These are phyloP conservation scores for Strongylocentrotus purpuratus DNA, from an alignment of 35 echinoderm and acorn worm species.

Conservation along the genomic window DNA sequence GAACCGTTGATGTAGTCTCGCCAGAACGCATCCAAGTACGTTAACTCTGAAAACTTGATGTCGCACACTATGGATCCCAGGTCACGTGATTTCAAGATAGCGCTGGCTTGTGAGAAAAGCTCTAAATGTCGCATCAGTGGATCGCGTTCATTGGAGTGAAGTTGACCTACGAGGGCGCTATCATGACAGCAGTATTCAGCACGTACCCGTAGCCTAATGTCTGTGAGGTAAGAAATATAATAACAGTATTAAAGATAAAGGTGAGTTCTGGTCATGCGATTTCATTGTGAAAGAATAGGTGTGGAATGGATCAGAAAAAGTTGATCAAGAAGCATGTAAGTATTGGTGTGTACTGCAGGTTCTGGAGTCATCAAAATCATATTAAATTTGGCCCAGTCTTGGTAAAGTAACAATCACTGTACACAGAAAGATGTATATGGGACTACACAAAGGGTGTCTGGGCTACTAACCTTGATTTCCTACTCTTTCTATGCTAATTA, in stretches of 20 bases:
- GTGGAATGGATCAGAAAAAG: no score
- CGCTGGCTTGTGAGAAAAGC: conserved; percentile 57
- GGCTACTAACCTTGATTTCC: no score
- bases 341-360: no score
- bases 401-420: no score
- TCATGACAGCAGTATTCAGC: conserved; percentile 64
- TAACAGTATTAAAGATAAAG: neutral
- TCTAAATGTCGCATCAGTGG: conserved; percentile 47
- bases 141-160: conserved; percentile 50
- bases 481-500: no score
- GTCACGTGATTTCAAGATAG: conserved; percentile 55
- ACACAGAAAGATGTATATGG: no score
- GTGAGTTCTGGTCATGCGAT: no score
- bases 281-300: no score
- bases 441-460: no score
- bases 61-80: conserved; percentile 63
- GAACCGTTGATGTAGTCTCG: conserved; percentile 64
- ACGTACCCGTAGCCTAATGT: conserved; percentile 56
- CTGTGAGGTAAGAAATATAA: neutral
- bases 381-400: no score
- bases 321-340: no score
- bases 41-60: conserved; percentile 68
- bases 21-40: conserved; percentile 69
- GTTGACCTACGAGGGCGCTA: conserved; percentile 44
- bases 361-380: no score